Conservation (phyloP, 2,888 invertebrate genomes). For the Megastigmus dorsalis region DNA sequence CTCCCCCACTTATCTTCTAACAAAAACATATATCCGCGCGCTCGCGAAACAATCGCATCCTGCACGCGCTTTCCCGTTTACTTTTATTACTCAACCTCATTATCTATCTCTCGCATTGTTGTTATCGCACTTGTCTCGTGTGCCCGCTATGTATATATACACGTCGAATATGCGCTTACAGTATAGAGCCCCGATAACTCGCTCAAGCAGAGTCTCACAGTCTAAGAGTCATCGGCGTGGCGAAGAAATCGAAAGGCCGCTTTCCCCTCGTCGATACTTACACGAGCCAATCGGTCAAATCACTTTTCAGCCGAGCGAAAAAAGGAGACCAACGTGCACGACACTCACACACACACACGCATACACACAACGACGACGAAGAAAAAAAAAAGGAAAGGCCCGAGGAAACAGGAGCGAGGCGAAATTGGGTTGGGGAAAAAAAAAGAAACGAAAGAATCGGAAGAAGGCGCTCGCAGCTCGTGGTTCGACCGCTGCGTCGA, state of each 20-base stretch:
- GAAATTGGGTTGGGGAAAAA: too few relatives aligned
- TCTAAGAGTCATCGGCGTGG: slow-evolving; percentile 15
- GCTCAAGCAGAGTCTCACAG: too few relatives aligned
- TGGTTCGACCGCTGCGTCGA: slow-evolving; percentile 17
- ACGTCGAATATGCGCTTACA: background rate
- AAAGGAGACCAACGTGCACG: background rate
- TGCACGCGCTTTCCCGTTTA: background rate
- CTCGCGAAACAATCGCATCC: too few relatives aligned
- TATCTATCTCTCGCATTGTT: background rate
- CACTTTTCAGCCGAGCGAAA: too few relatives aligned
- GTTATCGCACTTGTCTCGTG: background rate
- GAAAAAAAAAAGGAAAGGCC: slow-evolving; percentile 1
- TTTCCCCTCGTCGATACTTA: slow-evolving; percentile 45
- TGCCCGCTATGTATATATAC: background rate
- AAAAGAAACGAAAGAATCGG: background rate
- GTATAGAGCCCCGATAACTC: too few relatives aligned
- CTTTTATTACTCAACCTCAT: slow-evolving; percentile 41
- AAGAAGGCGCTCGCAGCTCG: slow-evolving; percentile 1
- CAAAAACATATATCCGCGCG: too few relatives aligned
- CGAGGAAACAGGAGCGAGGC: background rate
- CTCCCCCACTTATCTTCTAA: too few relatives aligned
- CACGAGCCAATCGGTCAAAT: background rate
- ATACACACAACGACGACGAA: too few relatives aligned
- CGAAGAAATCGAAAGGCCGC: slow-evolving; percentile 45
- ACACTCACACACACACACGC: too few relatives aligned